Evolutionary conservation across 2,113 vertebrate genomes (phyloP).

Genomic region (Sturnira hondurensis): DNA sequence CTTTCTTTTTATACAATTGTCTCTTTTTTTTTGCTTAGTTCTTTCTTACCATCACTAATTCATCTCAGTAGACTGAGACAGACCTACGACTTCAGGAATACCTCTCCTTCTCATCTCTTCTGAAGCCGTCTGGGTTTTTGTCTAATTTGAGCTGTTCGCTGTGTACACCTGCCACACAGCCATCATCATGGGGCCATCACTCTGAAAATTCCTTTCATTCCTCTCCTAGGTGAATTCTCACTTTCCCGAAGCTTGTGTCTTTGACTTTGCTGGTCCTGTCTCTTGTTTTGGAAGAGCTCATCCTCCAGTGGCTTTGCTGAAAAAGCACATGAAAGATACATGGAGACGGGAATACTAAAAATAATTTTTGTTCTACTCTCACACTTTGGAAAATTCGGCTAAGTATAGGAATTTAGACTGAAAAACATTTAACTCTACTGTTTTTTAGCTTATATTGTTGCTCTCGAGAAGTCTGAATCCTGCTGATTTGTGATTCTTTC

Average conservation of each 20-base stretch:
- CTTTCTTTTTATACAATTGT: neutral
- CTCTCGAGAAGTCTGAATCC: neutral
- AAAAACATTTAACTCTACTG: neutral
- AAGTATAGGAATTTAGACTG: neutral
- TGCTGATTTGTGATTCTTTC: neutral
- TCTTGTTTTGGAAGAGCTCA: neutral
- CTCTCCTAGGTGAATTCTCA: neutral
- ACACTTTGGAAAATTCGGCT: neutral
- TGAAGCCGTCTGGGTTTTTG: neutral
- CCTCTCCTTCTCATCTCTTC: neutral
- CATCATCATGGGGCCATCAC: neutral
- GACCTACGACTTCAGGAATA: neutral
- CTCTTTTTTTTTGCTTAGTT: neutral
- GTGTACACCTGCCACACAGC: neutral
- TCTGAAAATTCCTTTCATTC: neutral
- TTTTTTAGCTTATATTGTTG: neutral
- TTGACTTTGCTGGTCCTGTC: neutral
- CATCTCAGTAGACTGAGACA: neutral
- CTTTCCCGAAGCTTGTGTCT: neutral
- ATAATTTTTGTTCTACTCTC: neutral
- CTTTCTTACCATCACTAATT: neutral
- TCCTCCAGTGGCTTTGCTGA: neutral
- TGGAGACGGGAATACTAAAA: neutral
- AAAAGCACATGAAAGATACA: neutral
- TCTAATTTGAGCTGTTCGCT: neutral